Evolutionary conservation across 2,888 invertebrate genomes (phyloP).

Genomic region (Chironomus riparius): DNA sequence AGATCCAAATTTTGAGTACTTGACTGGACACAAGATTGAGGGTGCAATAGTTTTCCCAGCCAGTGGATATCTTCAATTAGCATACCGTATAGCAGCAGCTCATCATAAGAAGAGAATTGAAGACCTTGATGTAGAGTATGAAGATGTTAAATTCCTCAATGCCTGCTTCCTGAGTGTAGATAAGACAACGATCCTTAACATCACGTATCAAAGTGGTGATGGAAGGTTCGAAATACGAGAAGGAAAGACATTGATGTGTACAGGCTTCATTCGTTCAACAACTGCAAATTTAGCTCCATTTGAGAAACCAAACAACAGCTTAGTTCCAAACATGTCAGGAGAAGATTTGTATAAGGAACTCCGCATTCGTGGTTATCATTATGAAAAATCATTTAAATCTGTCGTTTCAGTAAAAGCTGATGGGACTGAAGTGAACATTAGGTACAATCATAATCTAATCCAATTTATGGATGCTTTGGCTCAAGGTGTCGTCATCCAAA

Average conservation of each 20-base stretch:
- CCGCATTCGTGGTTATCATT: slow-evolving; percentile 60
- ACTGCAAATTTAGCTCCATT: slow-evolving; percentile 34
- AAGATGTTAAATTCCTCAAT: slow-evolving; percentile 71
- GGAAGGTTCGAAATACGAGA: slow-evolving; percentile 58
- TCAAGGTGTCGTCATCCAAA: slow-evolving; percentile 65
- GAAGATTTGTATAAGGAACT: slow-evolving; percentile 64
- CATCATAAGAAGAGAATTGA: slow-evolving; percentile 55
- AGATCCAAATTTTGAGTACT: slow-evolving; percentile 60
- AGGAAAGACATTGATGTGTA: slow-evolving; percentile 58
- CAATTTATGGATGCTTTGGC: slow-evolving; percentile 83
- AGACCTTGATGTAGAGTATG: slow-evolving; percentile 71
- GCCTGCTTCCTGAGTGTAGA: slow-evolving; percentile 71
- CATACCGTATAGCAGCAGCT: slow-evolving; percentile 65
- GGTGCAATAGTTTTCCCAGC: slow-evolving; percentile 71
- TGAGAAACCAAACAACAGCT: slow-evolving; percentile 31
- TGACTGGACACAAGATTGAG: slow-evolving; percentile 75
- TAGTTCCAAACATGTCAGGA: slow-evolving; percentile 43
- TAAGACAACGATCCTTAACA: slow-evolving; percentile 45
- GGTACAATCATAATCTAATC: slow-evolving; percentile 79
- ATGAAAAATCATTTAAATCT: slow-evolving; percentile 39
- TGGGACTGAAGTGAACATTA: slow-evolving; percentile 37
- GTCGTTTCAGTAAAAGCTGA: slow-evolving; percentile 37
- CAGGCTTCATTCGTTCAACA: slow-evolving; percentile 54
- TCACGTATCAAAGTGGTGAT: slow-evolving; percentile 52
- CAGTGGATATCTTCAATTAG: slow-evolving; percentile 68